Evolutionary conservation across 1,140 invertebrate species (phyloP).

Genomic region (Papilio dardanus): DNA sequence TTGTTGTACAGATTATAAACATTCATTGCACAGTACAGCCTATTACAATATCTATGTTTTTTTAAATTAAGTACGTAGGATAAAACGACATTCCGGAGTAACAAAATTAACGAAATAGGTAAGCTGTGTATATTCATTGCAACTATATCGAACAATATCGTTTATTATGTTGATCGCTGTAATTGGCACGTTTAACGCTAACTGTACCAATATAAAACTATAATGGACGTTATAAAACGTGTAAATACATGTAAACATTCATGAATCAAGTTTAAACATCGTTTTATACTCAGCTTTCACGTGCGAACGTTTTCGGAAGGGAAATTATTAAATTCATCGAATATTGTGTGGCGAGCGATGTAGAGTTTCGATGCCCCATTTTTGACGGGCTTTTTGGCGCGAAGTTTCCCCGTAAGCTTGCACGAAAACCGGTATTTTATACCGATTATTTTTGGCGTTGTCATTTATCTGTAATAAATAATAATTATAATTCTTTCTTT

Average conservation of each 20-base stretch:
- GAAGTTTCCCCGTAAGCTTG: slow-evolving; percentile 11
- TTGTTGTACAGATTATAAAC: slow-evolving; percentile 5
- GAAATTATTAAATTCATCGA: slow-evolving; percentile 36
- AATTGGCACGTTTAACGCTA: not conserved
- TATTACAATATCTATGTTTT: not conserved
- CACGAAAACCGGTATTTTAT: slow-evolving; percentile 6
- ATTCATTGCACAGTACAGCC: not conserved
- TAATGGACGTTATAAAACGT: slow-evolving; percentile 18
- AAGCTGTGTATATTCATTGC: not conserved
- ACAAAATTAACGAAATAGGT: not conserved
- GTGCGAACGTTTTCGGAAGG: slow-evolving; percentile 31
- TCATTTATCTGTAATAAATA: slow-evolving; percentile 8
- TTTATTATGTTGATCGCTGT: not conserved
- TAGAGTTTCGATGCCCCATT: slow-evolving; percentile 27
- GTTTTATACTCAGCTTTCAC: slow-evolving; percentile 28
- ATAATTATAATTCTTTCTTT: not conserved
- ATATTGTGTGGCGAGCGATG: slow-evolving; percentile 20
- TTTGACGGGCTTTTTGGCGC: slow-evolving; percentile 21
- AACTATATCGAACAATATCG: not conserved
- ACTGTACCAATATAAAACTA: not conserved
- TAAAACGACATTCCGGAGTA: too few relatives aligned
- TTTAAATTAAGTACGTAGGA: too few relatives aligned
- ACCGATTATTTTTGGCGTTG: slow-evolving; percentile 9
- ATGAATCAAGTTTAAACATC: slow-evolving; percentile 35
- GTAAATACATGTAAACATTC: slow-evolving; percentile 15